Base-by-base conservation (phyloP, 2,888 invertebrate species). In the Bimastos eiseni region DNA sequence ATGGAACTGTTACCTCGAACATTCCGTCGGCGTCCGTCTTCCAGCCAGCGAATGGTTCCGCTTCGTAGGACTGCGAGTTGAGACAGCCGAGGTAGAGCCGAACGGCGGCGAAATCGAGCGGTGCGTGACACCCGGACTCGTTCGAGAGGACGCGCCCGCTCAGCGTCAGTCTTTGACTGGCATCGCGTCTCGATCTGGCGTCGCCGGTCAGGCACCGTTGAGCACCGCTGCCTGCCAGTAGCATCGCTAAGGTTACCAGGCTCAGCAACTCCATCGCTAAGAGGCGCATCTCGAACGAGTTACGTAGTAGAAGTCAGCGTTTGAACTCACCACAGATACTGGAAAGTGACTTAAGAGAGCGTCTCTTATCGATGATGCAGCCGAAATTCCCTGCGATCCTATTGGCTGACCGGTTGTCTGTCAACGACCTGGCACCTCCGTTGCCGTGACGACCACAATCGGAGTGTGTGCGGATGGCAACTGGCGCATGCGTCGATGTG, bases 11-110 rank as follows among this genome's bases (percentile, higher is more conserved):
- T 2, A 86, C 34, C 86, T 86, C 86, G 86, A 86, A 86, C 86
- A 33, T 86, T 24, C 86, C 86, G 1, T 86, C 86, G 3, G 11
- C 8, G 21, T 37, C 86, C 8, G 86, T 86, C 37, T 86, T 86
- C 86, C 86, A 86, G 34, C 34, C 34, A 17, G 86, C 86, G 21
- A 37, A 34, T 2, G 86, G 86, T 86, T 86, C 86, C 86, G 5
- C 86, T 19, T 37, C 37, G 86, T 36, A 86, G 24, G 11, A 37
- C 37, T 86, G 36, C 86, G 86, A 86, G 86, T 86, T 5, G 37
- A 34, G n/a, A 86, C 86, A 86, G 86, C 86, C 86, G 36, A 37
- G 34, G 34, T 86, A 86, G n/a, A 86, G 86, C 24, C 86, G 36
- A 30, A 86, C 37, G 3, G 34, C 86, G 21, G 34, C 86, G 86